Conservation (phyloP, 2,113 vertebrate genomes). For the Sula dactylatra region DNA sequence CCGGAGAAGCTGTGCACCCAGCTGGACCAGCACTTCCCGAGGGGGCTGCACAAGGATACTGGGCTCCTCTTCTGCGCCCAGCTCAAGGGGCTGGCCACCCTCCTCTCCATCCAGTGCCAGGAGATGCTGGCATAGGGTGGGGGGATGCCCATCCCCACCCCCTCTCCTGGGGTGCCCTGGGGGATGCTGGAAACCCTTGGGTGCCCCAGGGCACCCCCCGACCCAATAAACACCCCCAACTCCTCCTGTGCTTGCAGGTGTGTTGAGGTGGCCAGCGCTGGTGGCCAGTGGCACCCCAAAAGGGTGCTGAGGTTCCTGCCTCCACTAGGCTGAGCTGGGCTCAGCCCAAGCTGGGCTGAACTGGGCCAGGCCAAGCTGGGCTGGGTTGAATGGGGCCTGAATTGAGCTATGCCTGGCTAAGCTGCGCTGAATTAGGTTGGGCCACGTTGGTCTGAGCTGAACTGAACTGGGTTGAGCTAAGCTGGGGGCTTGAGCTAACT, state of each 20-base stretch:
- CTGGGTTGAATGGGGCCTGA: too few species aligned
- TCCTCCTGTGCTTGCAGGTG: background rate
- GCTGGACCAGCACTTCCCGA: slow-evolving; percentile 15
- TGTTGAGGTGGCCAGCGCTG: background rate
- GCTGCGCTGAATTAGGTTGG: rapidly evolving
- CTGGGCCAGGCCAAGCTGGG: background rate
- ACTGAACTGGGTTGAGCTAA: rapidly evolving
- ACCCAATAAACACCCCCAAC: background rate
- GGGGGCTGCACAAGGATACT: slow-evolving; percentile 1
- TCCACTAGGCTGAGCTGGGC: background rate
- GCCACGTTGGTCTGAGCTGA: too few species aligned
- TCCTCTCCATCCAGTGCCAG: slow-evolving; percentile 50
- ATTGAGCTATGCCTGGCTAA: background rate
- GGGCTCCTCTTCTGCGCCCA: slow-evolving; percentile 2
- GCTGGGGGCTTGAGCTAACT: too few species aligned
- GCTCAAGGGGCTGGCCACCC: slow-evolving; percentile 39
- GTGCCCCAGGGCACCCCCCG: background rate
- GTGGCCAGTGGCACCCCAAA: background rate
- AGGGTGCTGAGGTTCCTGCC: background rate
- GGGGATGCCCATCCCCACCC: background rate
- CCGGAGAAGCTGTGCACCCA: slow-evolving; percentile 23
- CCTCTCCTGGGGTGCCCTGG: background rate
- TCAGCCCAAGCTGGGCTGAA: too few species aligned
- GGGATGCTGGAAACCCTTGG: background rate
- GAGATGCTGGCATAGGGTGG: slow-evolving; percentile 7